These are phyloP conservation scores for Drosophila macrospina DNA, from an alignment of 2,888 invertebrate genomes.

Conservation along the genomic window DNA sequence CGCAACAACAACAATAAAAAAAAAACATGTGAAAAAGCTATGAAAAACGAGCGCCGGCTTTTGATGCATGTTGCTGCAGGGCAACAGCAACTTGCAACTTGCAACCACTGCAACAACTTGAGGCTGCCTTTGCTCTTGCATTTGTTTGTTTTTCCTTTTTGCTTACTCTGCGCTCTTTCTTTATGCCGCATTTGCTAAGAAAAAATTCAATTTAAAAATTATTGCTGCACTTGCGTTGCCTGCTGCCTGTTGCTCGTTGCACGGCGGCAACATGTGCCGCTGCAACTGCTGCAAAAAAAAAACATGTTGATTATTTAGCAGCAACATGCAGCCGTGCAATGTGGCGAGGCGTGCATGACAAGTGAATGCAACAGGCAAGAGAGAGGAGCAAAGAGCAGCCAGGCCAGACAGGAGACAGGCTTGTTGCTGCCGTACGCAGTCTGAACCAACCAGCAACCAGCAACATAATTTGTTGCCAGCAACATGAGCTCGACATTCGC, in stretches of 20 bases:
- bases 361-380: slow-evolving; percentile 24
- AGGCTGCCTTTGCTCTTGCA: slow-evolving; percentile 43
- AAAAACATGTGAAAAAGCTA: slow-evolving; percentile 64
- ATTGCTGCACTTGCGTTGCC: slow-evolving; percentile 76
- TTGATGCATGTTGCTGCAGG: slow-evolving; percentile 77
- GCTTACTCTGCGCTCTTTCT: slow-evolving; percentile 11
- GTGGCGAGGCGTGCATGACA: slow-evolving; percentile 48
- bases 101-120: slow-evolving; percentile 22
- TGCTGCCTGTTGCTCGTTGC: slow-evolving; percentile 49
- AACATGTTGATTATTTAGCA: slow-evolving; percentile 80
- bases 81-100: slow-evolving; percentile 21
- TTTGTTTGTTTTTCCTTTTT: slow-evolving; percentile 57
- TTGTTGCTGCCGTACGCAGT: slow-evolving; percentile 41
- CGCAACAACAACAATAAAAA: slow-evolving; percentile 28
- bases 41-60: slow-evolving; percentile 77
- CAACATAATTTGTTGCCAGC: slow-evolving; percentile 79
- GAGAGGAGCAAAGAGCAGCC: not conserved
- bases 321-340: slow-evolving; percentile 50
- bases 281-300: slow-evolving; percentile 40
- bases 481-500: slow-evolving; percentile 50
- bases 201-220: slow-evolving; percentile 83
- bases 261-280: slow-evolving; percentile 70
- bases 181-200: slow-evolving; percentile 38
- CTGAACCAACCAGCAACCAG: slow-evolving; percentile 30
- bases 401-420: slow-evolving; percentile 9